Evolutionary conservation across 92 coral and sea anemone genomes (phyloP).

Genomic region (Phymanthus crucifer): DNA sequence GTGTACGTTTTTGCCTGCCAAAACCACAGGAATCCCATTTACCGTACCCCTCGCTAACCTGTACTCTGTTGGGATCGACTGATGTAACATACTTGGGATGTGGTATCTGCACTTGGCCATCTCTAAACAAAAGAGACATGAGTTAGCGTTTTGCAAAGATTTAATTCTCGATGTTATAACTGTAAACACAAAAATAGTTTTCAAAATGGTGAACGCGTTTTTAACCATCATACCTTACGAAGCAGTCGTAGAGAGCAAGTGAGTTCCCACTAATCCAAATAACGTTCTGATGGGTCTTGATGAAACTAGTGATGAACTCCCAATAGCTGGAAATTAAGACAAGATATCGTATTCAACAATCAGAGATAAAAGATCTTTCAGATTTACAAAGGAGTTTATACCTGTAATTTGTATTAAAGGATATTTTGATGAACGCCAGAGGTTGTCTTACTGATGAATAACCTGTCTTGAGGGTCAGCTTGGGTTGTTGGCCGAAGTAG

Average conservation of each 20-base stretch:
- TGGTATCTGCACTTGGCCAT: constrained; percentile 28
- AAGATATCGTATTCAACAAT: neutral
- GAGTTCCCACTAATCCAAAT: constrained; percentile 63
- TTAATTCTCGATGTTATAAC: neutral
- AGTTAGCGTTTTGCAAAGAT: neutral
- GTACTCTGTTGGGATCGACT: neutral
- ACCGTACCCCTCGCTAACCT: constrained; percentile 25
- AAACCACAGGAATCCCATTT: neutral
- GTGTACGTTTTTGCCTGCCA: neutral
- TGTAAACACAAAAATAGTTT: too few species aligned
- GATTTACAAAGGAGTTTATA: neutral
- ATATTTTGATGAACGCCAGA: constrained; percentile 17
- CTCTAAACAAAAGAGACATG: constrained; percentile 23
- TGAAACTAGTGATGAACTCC: constrained; percentile 30
- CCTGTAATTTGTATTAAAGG: constrained; percentile 36
- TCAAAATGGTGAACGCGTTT: neutral
- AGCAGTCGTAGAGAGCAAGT: constrained; percentile 52
- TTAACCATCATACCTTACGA: constrained; percentile 40
- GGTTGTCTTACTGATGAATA: constrained; percentile 36
- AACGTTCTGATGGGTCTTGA: constrained; percentile 19
- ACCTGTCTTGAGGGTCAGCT: constrained; percentile 35
- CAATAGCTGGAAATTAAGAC: constrained; percentile 33
- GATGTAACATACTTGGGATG: constrained; percentile 27
- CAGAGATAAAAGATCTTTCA: neutral
- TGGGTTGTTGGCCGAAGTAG: constrained; percentile 59